Conservation (phyloP, 2,113 vertebrate species). For the Colistium nudipinnis region DNA sequence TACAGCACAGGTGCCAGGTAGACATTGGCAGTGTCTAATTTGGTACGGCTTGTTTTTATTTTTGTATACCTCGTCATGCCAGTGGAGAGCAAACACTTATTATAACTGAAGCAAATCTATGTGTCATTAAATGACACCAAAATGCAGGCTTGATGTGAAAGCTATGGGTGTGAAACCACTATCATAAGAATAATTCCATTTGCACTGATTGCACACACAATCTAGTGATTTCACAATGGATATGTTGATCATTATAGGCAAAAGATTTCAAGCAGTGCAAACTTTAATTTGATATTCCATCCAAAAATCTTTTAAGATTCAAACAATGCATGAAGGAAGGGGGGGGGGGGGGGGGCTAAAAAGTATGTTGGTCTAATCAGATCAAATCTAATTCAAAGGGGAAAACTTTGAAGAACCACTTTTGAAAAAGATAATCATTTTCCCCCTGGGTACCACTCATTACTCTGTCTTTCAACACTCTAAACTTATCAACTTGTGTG, state of each 20-base stretch:
- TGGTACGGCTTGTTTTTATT: slow-evolving; percentile 6
- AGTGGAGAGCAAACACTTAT: slow-evolving; percentile 62
- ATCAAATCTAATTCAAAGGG: too few relatives aligned
- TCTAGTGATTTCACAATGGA: not conserved
- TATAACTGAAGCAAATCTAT: slow-evolving; percentile 60
- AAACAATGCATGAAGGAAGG: not conserved
- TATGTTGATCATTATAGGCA: slow-evolving; percentile 7
- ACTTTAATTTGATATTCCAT: not conserved
- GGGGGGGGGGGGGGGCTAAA: too few relatives aligned
- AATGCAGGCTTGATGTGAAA: not conserved
- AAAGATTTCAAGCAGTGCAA: slow-evolving; percentile 13
- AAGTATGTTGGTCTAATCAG: too few relatives aligned
- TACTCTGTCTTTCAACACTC: too few relatives aligned
- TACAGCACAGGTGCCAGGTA: slow-evolving; percentile 18
- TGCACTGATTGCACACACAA: not conserved
- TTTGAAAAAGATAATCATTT: too few relatives aligned
- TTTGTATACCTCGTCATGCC: slow-evolving; percentile 34
- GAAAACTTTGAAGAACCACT: too few relatives aligned
- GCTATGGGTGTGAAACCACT: not conserved
- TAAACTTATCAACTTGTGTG: too few relatives aligned
- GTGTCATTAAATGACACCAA: too few relatives aligned
- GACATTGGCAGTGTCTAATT: slow-evolving; percentile 7
- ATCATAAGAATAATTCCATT: not conserved
- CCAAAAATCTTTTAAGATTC: slow-evolving; percentile 5
- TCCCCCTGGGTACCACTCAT: too few relatives aligned